Conservation (phyloP, 2,888 invertebrate genomes). For the Formica aserva region DNA sequence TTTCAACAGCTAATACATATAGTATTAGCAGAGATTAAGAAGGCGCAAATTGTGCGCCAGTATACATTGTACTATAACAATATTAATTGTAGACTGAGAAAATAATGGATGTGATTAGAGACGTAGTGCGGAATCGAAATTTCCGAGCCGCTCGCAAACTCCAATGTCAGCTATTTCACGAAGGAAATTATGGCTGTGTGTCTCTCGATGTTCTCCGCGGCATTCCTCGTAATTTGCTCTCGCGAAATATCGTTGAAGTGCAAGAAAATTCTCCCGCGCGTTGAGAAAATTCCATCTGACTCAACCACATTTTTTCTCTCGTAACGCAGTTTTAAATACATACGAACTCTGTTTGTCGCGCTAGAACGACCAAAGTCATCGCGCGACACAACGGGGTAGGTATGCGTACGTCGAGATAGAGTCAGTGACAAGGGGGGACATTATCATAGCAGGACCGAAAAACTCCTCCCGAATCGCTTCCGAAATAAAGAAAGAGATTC, state of each 20-base stretch:
- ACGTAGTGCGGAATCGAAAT: neutral
- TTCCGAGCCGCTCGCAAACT: neutral
- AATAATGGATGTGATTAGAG: neutral
- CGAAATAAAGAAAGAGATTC: constrained; percentile 45
- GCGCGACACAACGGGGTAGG: constrained; percentile 10
- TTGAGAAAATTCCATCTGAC: constrained; percentile 28
- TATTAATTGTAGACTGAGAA: neutral
- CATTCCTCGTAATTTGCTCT: constrained; percentile 30
- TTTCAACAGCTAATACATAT: constrained; percentile 4
- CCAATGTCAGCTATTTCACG: neutral
- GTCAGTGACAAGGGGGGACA: constrained; percentile 18
- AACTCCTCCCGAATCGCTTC: constrained; percentile 22
- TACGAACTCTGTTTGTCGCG: constrained; percentile 42
- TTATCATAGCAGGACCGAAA: constrained; percentile 37
- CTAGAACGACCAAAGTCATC: constrained; percentile 34
- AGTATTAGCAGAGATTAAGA: neutral
- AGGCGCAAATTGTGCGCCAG: neutral
- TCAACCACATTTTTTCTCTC: constrained; percentile 49
- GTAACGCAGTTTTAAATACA: constrained; percentile 43
- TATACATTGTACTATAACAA: neutral
- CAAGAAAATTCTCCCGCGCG: constrained; percentile 15
- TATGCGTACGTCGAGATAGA: constrained; percentile 27
- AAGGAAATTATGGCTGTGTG: constrained; percentile 26
- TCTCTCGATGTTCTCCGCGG: neutral
- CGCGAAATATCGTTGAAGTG: constrained; percentile 24